Evolutionary conservation across 2,797 vertebrate genomes (phyloP).

Genomic region (Okamejei kenojei): DNA sequence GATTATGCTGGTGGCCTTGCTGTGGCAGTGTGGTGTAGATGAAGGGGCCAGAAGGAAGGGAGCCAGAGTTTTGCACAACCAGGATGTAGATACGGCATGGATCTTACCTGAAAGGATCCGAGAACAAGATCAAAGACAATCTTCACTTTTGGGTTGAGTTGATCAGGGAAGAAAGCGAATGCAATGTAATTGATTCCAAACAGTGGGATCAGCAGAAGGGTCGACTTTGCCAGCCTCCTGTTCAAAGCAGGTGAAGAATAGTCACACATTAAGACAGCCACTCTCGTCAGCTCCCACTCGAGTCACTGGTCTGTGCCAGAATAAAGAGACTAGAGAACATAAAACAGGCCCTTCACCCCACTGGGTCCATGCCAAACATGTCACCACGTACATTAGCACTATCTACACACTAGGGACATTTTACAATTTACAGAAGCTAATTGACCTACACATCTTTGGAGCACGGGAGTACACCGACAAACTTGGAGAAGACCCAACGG

Average conservation of each 20-base stretch:
- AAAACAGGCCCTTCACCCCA: too few species aligned
- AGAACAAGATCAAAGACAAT: conserved; percentile 84
- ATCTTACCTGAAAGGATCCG: conserved; percentile 87
- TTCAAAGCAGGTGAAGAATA: conserved; percentile 40
- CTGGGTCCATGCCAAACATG: too few species aligned
- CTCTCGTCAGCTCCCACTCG: not conserved
- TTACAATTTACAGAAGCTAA: too few species aligned
- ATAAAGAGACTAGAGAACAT: not conserved
- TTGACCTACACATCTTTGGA: too few species aligned
- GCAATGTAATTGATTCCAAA: conserved; percentile 90
- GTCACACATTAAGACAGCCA: too few species aligned
- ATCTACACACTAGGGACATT: too few species aligned
- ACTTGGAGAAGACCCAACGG: too few species aligned
- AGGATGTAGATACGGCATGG: not conserved
- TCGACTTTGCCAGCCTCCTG: conserved; percentile 93
- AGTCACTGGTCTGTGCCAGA: not conserved
- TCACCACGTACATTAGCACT: too few species aligned
- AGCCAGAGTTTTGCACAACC: not conserved
- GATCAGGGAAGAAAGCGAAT: conserved; percentile 88
- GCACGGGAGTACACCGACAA: too few species aligned
- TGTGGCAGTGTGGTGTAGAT: too few species aligned
- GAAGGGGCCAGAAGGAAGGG: too few species aligned
- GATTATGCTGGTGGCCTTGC: too few species aligned
- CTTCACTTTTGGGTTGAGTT: conserved; percentile 73
- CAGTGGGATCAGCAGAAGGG: conserved; percentile 86